These are phyloP conservation scores for Dendrolimus pini DNA, from an alignment of 2,888 invertebrate species.

Conservation along the genomic window DNA sequence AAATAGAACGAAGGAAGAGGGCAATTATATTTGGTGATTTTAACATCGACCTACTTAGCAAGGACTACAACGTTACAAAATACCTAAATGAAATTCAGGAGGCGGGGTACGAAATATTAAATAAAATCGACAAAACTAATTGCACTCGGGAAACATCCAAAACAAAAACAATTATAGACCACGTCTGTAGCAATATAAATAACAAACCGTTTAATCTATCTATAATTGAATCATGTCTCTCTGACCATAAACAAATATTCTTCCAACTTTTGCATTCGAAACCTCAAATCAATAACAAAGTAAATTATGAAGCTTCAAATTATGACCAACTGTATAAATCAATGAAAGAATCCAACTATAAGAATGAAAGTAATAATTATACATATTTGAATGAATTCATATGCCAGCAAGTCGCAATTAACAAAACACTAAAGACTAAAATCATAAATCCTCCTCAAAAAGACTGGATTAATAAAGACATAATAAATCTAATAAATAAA, in stretches of 20 bases:
- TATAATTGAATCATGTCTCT: constrained; percentile 8
- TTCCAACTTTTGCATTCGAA: constrained; percentile 1
- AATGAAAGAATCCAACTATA: constrained; percentile 1
- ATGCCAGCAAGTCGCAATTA: not conserved
- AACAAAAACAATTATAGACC: constrained; percentile 12
- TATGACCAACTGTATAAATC: constrained; percentile 10
- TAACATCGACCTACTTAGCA: constrained; percentile 7
- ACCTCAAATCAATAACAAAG: constrained; percentile 3
- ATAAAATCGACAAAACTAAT: constrained; percentile 8
- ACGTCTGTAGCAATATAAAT: constrained; percentile 10
- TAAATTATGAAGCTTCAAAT: constrained; percentile 13
- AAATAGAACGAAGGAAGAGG: constrained; percentile 4
- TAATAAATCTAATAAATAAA: constrained; percentile 10
- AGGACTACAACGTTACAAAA: not conserved
- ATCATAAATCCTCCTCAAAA: constrained; percentile 5
- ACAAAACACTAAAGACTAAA: constrained; percentile 6
- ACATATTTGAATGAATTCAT: constrained; percentile 2
- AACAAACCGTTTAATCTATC: constrained; percentile 9
- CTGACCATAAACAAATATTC: too few relatives aligned
- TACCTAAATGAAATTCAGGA: constrained; percentile 6
- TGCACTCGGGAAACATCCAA: constrained; percentile 11
- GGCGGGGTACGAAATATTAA: constrained; percentile 8
- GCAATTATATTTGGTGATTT: constrained; percentile 9
- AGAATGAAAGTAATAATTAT: constrained; percentile 1
- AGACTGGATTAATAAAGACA: constrained; percentile 15